phyloP scores from a whole-genome alignment of 1,140 invertebrate species.

The Heliconius himera region DNA sequence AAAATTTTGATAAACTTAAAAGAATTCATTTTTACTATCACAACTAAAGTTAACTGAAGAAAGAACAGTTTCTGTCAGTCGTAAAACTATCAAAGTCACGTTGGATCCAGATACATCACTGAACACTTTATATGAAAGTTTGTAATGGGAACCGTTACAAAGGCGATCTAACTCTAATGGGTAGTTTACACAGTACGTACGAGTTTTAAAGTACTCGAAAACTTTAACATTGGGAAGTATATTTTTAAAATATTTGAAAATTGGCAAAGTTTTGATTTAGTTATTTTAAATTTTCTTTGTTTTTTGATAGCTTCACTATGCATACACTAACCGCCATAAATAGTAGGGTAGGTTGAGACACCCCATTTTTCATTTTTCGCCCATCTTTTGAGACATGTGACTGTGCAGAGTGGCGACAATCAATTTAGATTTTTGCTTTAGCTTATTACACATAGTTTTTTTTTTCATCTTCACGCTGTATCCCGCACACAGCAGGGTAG shows the following conservation, averaged over 20 bases:
- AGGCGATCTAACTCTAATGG: not conserved
- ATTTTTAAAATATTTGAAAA: not conserved
- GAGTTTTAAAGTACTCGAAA: not conserved
- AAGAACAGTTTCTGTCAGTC: constrained; percentile 8
- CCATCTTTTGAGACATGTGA: not conserved
- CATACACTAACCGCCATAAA: too few species aligned
- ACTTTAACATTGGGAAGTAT: not conserved
- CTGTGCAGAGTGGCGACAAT: too few species aligned
- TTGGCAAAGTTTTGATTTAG: not conserved
- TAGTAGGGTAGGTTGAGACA: too few species aligned
- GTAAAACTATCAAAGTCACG: constrained; percentile 14
- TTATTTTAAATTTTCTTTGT: too few species aligned
- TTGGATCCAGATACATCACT: not conserved
- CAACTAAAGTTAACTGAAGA: not conserved
- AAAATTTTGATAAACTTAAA: not conserved
- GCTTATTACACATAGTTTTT: too few species aligned
- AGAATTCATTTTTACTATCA: not conserved
- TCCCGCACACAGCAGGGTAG: too few species aligned
- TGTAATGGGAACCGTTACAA: not conserved
- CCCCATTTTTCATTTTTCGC: too few species aligned
- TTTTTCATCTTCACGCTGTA: too few species aligned
- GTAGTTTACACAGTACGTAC: not conserved
- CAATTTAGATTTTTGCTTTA: too few species aligned
- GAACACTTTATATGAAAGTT: constrained; percentile 7
- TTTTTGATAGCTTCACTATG: too few species aligned